Evolutionary conservation across 2,113 vertebrate genomes (phyloP).

Genomic region (Myiozetetes cayanensis): DNA sequence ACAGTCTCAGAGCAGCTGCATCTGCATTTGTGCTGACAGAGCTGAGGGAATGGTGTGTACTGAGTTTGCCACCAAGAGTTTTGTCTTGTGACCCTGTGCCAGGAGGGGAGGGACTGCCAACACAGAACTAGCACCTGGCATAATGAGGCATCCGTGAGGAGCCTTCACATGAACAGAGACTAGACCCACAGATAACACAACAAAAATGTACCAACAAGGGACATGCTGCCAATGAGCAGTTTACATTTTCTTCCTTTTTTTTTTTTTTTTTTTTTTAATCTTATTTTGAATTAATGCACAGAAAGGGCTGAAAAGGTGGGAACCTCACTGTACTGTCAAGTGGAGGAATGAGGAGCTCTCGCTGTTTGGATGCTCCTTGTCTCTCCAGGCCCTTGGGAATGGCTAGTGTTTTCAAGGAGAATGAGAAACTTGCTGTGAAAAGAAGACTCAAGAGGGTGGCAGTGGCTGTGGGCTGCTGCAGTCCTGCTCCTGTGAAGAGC

Average conservation of each 20-base stretch:
- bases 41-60: neutral
- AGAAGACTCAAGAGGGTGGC: slow-evolving; percentile 23
- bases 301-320: slow-evolving; percentile 66
- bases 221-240: slow-evolving; percentile 17
- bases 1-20: neutral
- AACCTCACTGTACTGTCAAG: slow-evolving; percentile 39
- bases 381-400: neutral
- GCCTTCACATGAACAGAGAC: neutral
- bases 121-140: slow-evolving; percentile 1
- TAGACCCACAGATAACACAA: neutral
- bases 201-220: slow-evolving; percentile 45
- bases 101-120: slow-evolving; percentile 1
- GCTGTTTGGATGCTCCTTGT: neutral
- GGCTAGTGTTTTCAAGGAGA: slow-evolving; percentile 2
- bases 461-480: slow-evolving; percentile 13
- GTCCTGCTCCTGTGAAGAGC: neutral
- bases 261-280: neutral
- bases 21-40: slow-evolving; percentile 4
- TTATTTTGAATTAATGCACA: slow-evolving; percentile 59
- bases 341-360: neutral
- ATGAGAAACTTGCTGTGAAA: slow-evolving; percentile 32
- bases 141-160: neutral
- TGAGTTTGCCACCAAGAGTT: neutral
- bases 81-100: neutral
- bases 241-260: neutral